Percentiles rank a stretch among this genome's conserved stretches.
Conservation (phyloP, 2,888 invertebrate genomes). For the Heliothis peltigera region DNA sequence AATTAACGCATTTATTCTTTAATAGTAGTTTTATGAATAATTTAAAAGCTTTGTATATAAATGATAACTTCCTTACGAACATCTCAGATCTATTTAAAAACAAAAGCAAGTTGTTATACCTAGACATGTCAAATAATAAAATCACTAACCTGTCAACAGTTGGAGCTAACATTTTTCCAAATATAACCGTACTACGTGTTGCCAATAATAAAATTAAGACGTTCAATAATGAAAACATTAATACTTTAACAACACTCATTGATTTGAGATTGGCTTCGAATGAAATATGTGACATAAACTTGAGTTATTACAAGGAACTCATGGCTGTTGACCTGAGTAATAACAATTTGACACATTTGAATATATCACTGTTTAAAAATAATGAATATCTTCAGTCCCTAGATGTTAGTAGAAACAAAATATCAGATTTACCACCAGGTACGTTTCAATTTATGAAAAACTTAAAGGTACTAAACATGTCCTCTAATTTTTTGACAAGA, state of each 20-base stretch:
- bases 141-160: slow-evolving; percentile 64
- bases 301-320: slow-evolving; percentile 74
- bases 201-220: slow-evolving; percentile 73
- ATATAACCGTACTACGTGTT: slow-evolving; percentile 72
- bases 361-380: slow-evolving; percentile 71
- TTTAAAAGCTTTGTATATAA: slow-evolving; percentile 77
- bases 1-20: slow-evolving; percentile 66
- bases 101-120: slow-evolving; percentile 66
- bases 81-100: slow-evolving; percentile 67
- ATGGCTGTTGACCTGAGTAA: slow-evolving; percentile 74
- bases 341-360: slow-evolving; percentile 71
- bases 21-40: slow-evolving; percentile 64
- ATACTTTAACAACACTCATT: slow-evolving; percentile 71
- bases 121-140: slow-evolving; percentile 76
- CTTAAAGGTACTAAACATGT: slow-evolving; percentile 78
- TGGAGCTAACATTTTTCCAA: slow-evolving; percentile 63
- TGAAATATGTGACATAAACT: slow-evolving; percentile 70
- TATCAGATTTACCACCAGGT: slow-evolving; percentile 75
- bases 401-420: slow-evolving; percentile 78
- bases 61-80: slow-evolving; percentile 72
- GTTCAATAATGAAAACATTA: slow-evolving; percentile 75
- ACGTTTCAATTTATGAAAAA: slow-evolving; percentile 78
- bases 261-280: slow-evolving; percentile 76
- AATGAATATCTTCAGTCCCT: slow-evolving; percentile 74
- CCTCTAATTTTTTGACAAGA: slow-evolving; percentile 73